phyloP scores from a whole-genome alignment of 2,888 invertebrate genomes.

The Eupithecia inturbata region DNA sequence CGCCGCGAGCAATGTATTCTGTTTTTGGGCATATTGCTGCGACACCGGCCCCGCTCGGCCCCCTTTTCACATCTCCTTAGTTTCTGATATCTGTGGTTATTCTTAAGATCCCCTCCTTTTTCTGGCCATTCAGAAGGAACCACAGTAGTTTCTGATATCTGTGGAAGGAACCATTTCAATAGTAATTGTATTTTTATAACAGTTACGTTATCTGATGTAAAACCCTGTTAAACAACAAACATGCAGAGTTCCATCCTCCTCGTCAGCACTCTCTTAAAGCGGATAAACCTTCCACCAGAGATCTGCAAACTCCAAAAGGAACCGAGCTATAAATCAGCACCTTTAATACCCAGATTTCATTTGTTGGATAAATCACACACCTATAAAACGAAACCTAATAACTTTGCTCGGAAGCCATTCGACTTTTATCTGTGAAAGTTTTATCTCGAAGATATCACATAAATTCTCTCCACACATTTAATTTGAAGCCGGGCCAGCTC shows the following conservation, averaged over 20 bases:
- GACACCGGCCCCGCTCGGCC: too few species aligned
- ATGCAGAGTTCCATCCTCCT: neutral
- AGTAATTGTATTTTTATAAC: too few species aligned
- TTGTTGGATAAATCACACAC: constrained; percentile 15
- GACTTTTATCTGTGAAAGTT: constrained; percentile 30
- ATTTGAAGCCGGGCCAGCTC: constrained; percentile 44
- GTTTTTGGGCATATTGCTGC: too few species aligned
- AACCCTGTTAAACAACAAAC: neutral
- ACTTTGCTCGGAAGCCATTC: constrained; percentile 23
- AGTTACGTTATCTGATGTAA: neutral
- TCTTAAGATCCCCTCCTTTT: too few species aligned
- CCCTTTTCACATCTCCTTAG: too few species aligned
- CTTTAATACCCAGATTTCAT: constrained; percentile 20
- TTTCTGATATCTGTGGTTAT: too few species aligned
- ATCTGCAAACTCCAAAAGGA: constrained; percentile 6
- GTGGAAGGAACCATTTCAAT: too few species aligned
- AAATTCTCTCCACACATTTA: constrained; percentile 48
- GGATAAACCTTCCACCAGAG: neutral
- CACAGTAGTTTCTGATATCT: too few species aligned
- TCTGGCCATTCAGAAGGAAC: too few species aligned
- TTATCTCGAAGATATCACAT: constrained; percentile 42
- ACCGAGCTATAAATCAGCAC: constrained; percentile 3
- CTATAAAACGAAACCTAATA: constrained; percentile 25
- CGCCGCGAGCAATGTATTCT: too few species aligned
- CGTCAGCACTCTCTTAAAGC: neutral